Evolutionary conservation across 2,888 invertebrate genomes (phyloP).

Genomic region (Isotomurus palustris): DNA sequence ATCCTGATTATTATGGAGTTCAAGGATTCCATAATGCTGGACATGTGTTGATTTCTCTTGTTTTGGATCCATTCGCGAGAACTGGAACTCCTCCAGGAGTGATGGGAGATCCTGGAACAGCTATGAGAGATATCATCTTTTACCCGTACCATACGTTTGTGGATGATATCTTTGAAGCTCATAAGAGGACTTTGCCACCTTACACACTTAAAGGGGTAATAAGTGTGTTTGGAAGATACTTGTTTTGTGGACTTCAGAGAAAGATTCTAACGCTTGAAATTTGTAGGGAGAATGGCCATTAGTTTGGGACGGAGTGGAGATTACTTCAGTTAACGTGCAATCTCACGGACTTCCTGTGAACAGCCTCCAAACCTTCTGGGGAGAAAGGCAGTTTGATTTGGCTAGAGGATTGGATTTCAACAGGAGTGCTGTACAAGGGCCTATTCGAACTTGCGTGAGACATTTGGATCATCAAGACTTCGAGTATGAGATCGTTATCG

Average conservation of each 20-base stretch:
- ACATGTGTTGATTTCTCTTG: conserved; percentile 69
- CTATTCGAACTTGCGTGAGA: conserved; percentile 38
- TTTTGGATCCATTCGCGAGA: conserved; percentile 58
- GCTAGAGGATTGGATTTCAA: conserved; percentile 73
- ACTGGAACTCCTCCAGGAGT: conserved; percentile 25
- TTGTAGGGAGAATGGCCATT: conserved; percentile 37
- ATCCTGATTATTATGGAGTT: conserved; percentile 53
- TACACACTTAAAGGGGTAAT: conserved; percentile 52
- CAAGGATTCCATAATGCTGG: conserved; percentile 65
- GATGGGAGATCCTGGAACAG: conserved; percentile 74
- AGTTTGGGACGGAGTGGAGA: conserved; percentile 21
- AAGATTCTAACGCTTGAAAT: too few relatives aligned
- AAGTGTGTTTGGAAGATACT: not conserved
- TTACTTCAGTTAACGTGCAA: conserved; percentile 23
- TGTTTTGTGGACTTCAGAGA: too few relatives aligned
- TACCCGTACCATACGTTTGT: conserved; percentile 78
- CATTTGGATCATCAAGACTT: conserved; percentile 48
- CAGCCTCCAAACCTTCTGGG: conserved; percentile 68
- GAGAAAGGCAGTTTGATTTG: conserved; percentile 70
- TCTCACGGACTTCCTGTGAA: conserved; percentile 51
- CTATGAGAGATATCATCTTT: conserved; percentile 62
- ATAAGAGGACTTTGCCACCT: conserved; percentile 65
- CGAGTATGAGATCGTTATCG: conserved; percentile 44
- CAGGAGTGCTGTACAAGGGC: conserved; percentile 25
- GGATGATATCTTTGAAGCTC: conserved; percentile 70